phyloP scores from a whole-genome alignment of 2,888 invertebrate species.

The Lypha dubia region DNA sequence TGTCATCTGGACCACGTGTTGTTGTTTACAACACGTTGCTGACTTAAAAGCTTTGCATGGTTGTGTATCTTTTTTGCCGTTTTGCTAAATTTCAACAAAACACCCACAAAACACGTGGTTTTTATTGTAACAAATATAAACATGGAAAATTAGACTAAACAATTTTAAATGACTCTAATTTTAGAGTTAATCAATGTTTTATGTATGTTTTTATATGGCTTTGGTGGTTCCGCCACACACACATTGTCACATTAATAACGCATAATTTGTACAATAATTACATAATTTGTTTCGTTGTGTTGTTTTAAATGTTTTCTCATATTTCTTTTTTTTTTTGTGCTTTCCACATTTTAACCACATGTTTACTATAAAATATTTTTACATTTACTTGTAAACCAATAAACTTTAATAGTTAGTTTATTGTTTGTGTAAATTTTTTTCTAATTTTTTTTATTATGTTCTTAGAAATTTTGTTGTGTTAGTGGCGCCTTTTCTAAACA shows the following conservation, averaged over 20 bases:
- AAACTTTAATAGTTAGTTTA: conserved; percentile 41
- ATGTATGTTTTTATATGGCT: conserved; percentile 24
- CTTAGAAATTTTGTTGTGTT: conserved; percentile 3
- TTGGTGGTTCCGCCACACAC: conserved; percentile 36
- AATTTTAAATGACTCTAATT: conserved; percentile 45
- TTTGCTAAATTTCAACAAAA: conserved; percentile 44
- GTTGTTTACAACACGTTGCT: conserved; percentile 60
- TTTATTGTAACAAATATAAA: conserved; percentile 63
- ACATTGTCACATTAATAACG: conserved; percentile 48
- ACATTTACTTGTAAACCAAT: conserved; percentile 37
- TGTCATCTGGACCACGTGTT: conserved; percentile 57
- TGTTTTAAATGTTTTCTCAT: conserved; percentile 15
- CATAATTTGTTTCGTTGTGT: conserved; percentile 41
- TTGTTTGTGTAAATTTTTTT: not conserved
- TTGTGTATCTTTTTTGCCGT: not conserved
- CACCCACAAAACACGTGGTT: conserved; percentile 66
- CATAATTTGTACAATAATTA: conserved; percentile 48
- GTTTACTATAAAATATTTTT: conserved; percentile 48
- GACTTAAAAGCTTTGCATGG: conserved; percentile 24
- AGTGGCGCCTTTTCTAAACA: conserved; percentile 64
- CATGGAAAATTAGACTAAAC: conserved; percentile 44
- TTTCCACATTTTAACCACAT: conserved; percentile 54
- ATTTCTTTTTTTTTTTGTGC: conserved; percentile 44
- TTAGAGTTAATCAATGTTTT: conserved; percentile 49
- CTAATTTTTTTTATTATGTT: not conserved